Evolutionary conservation across 2,113 vertebrate species (phyloP), one percentile per base, ranked within the genome.

Genomic region (Ranitomeya variabilis): DNA sequence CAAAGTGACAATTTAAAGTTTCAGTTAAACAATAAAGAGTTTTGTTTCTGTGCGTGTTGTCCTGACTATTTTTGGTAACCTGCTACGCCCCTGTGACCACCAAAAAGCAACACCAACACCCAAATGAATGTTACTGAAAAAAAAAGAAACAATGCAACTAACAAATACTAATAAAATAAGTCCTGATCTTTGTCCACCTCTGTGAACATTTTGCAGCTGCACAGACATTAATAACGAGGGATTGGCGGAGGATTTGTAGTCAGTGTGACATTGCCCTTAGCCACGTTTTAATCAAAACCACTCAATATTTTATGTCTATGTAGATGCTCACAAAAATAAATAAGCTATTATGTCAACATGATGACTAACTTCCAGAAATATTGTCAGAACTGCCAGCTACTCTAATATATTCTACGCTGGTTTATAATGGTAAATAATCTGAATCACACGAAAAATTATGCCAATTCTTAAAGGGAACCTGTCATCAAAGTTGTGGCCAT

Each of bases 191-290:
- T 37, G 37, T 37, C 21, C 21, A 67, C 21, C 21, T 23, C 67
- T 23, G 0, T 15, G 26, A 73, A 26, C 1, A 73, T 37, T 73
- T 8, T 73, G 69, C 69, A 73, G 13, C 23, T 18, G 71, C 7
- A 74, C 45, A 74, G 71, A 73, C 69, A 37, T 37, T 37, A 37
- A 73, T 73, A 31, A 73, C 15, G 14, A 74, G 31, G 15, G 71
- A 45, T 19, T 19, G 31, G 31, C 31, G 16, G 16, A 19, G 71
- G 31, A 8, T 18, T 18, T 74, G 55, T 19, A 74, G 1, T 14
- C 71, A 74, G 71, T 18, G 71, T 74, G 71, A 74, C 71, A 74
- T 74, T 74, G 71, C 71, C 71, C 71, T 74, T 45, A 31, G 71
- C 71, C 31, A 74, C 8, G 15, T 74, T 74, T 74, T 74, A 74